Conservation (phyloP, 2,113 vertebrate species). For the Oreotragus oreotragus region DNA sequence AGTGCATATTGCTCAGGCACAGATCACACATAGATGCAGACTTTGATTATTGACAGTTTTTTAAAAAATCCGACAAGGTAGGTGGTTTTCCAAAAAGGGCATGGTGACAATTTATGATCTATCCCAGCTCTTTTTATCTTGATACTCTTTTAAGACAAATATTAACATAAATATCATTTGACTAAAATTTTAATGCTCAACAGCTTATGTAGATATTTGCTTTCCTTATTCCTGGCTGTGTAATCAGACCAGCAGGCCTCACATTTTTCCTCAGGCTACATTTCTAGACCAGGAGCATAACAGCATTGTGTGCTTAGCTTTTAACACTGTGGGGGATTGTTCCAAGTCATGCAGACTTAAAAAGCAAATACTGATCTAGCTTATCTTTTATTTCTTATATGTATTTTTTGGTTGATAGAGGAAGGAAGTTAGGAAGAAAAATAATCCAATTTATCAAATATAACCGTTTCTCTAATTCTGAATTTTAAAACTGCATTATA, state of each 20-base stretch:
- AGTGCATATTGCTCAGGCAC: not conserved
- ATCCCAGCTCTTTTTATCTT: not conserved
- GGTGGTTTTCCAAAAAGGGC: not conserved
- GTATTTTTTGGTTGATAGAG: not conserved
- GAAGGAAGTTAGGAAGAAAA: conserved; percentile 29
- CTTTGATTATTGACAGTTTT: not conserved
- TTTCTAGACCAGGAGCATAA: not conserved
- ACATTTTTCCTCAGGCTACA: not conserved
- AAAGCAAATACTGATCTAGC: conserved; percentile 3
- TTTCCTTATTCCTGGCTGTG: not conserved
- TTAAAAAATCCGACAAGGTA: not conserved
- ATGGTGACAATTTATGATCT: not conserved
- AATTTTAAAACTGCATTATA: not conserved
- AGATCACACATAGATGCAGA: not conserved
- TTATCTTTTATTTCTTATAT: not conserved
- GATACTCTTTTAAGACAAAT: not conserved
- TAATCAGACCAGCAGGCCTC: not conserved
- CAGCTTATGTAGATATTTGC: not conserved
- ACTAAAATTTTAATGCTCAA: not conserved
- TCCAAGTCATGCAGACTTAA: not conserved
- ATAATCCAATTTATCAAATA: conserved; percentile 2
- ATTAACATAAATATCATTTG: not conserved
- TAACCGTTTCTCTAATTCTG: not conserved
- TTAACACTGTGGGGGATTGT: conserved; percentile 4
- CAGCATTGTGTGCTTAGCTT: not conserved